phyloP scores from a whole-genome alignment of 2,888 invertebrate species.

The Pseudanteris insignis region DNA sequence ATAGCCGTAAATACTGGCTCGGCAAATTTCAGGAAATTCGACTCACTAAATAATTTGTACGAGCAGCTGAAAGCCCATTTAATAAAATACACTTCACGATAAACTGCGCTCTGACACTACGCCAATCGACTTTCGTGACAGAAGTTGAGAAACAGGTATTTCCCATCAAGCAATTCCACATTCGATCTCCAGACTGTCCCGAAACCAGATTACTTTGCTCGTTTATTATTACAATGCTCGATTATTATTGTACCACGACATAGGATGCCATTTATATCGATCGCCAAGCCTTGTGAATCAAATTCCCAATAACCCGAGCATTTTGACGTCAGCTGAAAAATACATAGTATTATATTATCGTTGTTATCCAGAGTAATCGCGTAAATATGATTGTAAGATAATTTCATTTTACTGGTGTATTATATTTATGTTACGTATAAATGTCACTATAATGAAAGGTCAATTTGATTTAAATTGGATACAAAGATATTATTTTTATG shows the following conservation, averaged over 20 bases:
- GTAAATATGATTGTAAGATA: no score
- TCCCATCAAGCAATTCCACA: conserved; percentile 57
- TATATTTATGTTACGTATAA: no score
- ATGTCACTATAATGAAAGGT: no score
- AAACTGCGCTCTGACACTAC: conserved; percentile 49
- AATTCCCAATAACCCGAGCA: conserved; percentile 23
- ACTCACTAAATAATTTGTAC: conserved; percentile 47
- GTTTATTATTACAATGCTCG: conserved; percentile 43
- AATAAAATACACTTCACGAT: conserved; percentile 51
- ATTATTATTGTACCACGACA: conserved; percentile 43
- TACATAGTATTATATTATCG: conserved; percentile 17
- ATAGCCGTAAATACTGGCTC: conserved; percentile 30
- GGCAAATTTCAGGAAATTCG: conserved; percentile 38
- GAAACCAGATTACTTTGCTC: conserved; percentile 38
- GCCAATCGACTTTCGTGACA: conserved; percentile 60
- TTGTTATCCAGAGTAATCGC: no score
- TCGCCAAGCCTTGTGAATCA: conserved; percentile 29
- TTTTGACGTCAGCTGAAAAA: conserved; percentile 30
- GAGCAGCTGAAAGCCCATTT: conserved; percentile 53
- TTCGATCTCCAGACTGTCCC: conserved; percentile 37
- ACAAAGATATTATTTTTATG: no score
- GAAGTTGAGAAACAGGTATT: conserved; percentile 60
- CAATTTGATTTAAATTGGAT: no score
- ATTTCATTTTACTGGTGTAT: no score
- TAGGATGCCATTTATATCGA: conserved; percentile 36